Evolutionary conservation across 2,113 vertebrate genomes (phyloP).

Genomic region (Cairina moschata): DNA sequence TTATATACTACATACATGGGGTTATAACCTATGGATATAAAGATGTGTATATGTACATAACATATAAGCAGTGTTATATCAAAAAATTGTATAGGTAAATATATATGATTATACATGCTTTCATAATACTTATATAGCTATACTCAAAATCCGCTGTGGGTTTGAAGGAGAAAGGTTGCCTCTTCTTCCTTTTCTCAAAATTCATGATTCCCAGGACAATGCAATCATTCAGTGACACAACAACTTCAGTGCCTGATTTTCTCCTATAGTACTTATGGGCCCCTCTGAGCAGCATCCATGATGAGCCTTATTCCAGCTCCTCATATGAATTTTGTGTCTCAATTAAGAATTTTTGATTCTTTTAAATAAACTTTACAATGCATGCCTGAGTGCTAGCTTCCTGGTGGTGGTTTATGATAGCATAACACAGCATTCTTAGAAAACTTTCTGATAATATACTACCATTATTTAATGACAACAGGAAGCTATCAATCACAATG

Average conservation of each 20-base stretch:
- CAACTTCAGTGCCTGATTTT: neutral
- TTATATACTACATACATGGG: neutral
- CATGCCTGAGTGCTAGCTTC: constrained; percentile 36
- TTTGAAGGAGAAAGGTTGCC: neutral
- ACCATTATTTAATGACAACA: constrained; percentile 46
- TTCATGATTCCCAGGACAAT: neutral
- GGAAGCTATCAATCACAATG: constrained; percentile 67
- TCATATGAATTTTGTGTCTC: constrained; percentile 35
- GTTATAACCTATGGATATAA: neutral
- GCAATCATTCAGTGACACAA: neutral
- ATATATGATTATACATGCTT: neutral
- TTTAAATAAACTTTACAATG: constrained; percentile 32
- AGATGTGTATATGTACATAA: neutral
- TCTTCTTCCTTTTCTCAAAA: neutral
- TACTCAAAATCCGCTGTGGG: neutral
- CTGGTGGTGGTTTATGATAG: constrained; percentile 46
- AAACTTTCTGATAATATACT: constrained; percentile 41
- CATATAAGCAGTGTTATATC: neutral
- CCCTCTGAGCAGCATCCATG: constrained; percentile 7
- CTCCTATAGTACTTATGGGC: neutral
- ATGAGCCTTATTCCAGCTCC: neutral
- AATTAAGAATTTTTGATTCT: constrained; percentile 53
- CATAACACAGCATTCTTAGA: neutral
- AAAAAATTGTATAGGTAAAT: neutral
- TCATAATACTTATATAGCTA: neutral